phyloP scores from a whole-genome alignment of 1,140 invertebrate genomes.

The Centruroides vittatus region DNA sequence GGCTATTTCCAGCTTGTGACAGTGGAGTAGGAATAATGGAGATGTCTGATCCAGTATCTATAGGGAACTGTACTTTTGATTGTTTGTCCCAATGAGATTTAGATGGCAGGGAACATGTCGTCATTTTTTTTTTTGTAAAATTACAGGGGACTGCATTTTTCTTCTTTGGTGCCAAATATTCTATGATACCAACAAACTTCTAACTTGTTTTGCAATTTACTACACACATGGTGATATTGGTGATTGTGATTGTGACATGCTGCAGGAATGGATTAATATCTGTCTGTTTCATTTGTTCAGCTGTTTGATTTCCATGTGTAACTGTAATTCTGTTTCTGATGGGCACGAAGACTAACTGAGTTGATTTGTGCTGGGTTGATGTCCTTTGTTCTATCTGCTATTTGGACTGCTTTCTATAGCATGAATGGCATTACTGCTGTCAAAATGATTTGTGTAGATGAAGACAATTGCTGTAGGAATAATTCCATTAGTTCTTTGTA shows the following conservation, averaged over 20 bases:
- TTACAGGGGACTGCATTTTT: slow-evolving; percentile 2
- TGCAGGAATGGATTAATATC: too few relatives aligned
- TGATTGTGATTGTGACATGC: too few relatives aligned
- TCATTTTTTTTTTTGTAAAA: not conserved
- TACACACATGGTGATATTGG: too few relatives aligned
- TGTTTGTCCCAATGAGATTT: slow-evolving; percentile 1
- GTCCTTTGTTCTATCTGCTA: not conserved
- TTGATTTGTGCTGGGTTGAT: not conserved
- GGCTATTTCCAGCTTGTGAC: not conserved
- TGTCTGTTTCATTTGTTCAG: too few relatives aligned
- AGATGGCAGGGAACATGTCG: not conserved
- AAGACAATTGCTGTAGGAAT: not conserved
- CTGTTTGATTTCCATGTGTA: too few relatives aligned
- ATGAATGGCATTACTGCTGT: not conserved
- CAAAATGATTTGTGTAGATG: not conserved
- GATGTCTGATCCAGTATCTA: slow-evolving; percentile 9
- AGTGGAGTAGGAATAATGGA: slow-evolving; percentile 1
- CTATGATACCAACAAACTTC: slow-evolving; percentile 10
- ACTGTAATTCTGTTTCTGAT: too few relatives aligned
- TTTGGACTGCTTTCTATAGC: not conserved
- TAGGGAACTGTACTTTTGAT: not conserved
- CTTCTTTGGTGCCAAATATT: slow-evolving; percentile 6
- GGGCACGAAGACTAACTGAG: too few relatives aligned
- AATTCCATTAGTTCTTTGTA: not conserved
- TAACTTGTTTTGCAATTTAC: too few relatives aligned